These are phyloP conservation scores for Pangasius sanitwongsei DNA, from an alignment of 2,797 vertebrate genomes.

Conservation along the genomic window DNA sequence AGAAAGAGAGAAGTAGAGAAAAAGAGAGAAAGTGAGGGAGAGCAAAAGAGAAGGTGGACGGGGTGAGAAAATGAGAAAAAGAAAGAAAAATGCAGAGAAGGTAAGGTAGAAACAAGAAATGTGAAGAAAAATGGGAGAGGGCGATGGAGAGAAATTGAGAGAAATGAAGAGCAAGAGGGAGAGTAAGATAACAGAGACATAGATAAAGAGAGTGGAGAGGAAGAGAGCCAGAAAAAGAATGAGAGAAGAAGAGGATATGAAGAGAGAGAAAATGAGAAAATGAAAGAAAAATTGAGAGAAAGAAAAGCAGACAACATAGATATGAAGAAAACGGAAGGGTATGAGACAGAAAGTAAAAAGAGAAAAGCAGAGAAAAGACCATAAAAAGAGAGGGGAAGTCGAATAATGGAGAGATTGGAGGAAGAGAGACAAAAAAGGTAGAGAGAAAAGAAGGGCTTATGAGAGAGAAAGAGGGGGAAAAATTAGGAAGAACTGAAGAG, in stretches of 20 bases:
- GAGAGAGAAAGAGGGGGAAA: neutral
- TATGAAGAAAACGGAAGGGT: neutral
- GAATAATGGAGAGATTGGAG: neutral
- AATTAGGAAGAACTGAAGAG: neutral
- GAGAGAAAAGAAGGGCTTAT: neutral
- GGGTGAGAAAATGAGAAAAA: neutral
- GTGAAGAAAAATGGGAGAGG: no score
- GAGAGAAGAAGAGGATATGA: neutral
- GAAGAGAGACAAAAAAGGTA: neutral
- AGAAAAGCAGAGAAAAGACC: neutral
- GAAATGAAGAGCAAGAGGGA: neutral
- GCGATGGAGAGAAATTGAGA: neutral
- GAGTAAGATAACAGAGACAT: neutral
- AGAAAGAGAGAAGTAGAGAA: no score
- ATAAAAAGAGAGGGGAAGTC: neutral
- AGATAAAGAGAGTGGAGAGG: neutral
- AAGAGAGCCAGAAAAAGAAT: neutral
- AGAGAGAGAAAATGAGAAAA: neutral
- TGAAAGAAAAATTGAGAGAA: neutral
- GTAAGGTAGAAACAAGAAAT: neutral
- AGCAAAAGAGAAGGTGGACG: neutral
- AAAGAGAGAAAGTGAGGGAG: neutral
- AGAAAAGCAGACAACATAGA: neutral
- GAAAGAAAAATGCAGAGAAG: neutral
- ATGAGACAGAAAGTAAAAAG: neutral